Conservation (phyloP, 2,888 invertebrate species). For the Heterodera filipjevi region DNA sequence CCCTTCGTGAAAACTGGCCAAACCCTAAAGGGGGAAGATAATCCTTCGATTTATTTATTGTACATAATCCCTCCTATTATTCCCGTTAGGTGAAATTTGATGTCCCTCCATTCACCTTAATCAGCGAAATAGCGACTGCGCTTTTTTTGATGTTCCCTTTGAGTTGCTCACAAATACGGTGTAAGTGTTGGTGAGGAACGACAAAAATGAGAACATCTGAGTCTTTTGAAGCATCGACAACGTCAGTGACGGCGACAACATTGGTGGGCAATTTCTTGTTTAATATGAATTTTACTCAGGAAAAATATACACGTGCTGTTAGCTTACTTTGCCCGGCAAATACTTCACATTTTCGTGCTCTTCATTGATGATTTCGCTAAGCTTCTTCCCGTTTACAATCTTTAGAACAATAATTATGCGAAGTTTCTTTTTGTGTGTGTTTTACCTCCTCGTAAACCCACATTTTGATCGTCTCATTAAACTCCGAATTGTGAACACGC, state of each 20-base stretch:
- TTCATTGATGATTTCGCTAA: slow-evolving; percentile 96
- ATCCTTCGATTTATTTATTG: background rate
- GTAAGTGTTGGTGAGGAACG: slow-evolving; percentile 88
- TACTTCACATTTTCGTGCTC: slow-evolving; percentile 98
- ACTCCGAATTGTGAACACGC: slow-evolving; percentile 74
- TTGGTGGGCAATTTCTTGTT: slow-evolving; percentile 79
- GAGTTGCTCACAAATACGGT: slow-evolving; percentile 81
- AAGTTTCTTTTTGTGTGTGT: background rate
- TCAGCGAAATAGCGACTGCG: slow-evolving; percentile 88
- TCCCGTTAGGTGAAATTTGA: too few relatives aligned
- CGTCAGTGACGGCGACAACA: slow-evolving; percentile 91
- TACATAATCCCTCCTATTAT: too few relatives aligned
- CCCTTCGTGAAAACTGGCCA: slow-evolving; percentile 32
- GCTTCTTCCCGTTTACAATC: slow-evolving; percentile 81
- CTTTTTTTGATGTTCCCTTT: slow-evolving; percentile 86
- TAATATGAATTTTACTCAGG: background rate
- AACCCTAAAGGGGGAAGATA: slow-evolving; percentile 39
- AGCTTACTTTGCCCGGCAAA: slow-evolving; percentile 79
- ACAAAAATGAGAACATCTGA: slow-evolving; percentile 95
- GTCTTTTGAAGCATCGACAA: slow-evolving; percentile 78
- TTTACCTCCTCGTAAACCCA: slow-evolving; percentile 64
- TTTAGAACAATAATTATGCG: background rate
- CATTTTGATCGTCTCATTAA: slow-evolving; percentile 81
- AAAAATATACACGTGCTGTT: background rate
- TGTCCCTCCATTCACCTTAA: slow-evolving; percentile 80